Conservation (phyloP, 2,113 vertebrate genomes). For the Rhinopithecus roxellana region DNA sequence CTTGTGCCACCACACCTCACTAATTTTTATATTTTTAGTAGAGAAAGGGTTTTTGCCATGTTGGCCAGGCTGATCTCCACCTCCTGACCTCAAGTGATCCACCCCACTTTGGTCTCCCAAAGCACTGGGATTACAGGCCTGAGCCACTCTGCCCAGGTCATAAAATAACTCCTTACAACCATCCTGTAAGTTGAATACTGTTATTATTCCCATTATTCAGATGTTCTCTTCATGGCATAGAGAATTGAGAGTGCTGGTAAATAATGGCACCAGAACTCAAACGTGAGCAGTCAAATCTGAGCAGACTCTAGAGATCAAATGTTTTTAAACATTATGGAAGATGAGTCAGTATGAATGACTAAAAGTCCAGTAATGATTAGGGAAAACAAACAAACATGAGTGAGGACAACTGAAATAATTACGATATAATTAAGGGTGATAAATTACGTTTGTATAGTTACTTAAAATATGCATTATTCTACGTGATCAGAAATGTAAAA, state of each 20-base stretch:
- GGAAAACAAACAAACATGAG: not conserved
- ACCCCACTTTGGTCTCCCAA: too few relatives aligned
- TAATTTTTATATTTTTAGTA: too few relatives aligned
- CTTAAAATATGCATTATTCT: not conserved
- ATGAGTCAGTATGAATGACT: not conserved
- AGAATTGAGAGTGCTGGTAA: not conserved
- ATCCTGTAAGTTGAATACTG: not conserved
- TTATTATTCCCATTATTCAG: not conserved
- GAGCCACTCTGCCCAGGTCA: too few relatives aligned
- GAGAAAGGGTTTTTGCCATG: too few relatives aligned
- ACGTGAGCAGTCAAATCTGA: not conserved
- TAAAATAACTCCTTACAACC: not conserved
- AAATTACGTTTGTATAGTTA: not conserved
- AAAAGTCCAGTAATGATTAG: not conserved
- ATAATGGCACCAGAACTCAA: not conserved
- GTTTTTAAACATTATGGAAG: not conserved
- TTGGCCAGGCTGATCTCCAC: too few relatives aligned
- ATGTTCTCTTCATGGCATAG: fast-evolving
- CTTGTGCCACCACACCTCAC: too few relatives aligned
- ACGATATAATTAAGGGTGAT: not conserved
- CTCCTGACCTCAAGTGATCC: too few relatives aligned
- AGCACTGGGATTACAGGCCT: too few relatives aligned
- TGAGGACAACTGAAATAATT: not conserved
- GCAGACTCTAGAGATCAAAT: not conserved
- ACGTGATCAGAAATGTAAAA: not conserved